Evolutionary conservation across 2,113 vertebrate species (phyloP).

Genomic region (Archilochus colubris): DNA sequence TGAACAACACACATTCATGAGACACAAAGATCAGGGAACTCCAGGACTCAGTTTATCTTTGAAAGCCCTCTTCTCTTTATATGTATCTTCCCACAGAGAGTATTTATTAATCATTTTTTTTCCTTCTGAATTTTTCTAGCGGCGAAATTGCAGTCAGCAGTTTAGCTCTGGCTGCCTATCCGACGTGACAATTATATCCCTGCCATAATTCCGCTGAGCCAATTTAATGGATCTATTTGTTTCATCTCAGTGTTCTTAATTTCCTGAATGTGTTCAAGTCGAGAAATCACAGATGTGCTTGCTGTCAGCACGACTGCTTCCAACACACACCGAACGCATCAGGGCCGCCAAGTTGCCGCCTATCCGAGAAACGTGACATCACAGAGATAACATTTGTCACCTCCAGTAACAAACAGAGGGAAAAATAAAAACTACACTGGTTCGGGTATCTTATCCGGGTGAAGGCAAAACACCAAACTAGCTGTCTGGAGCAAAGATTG

Average conservation of each 20-base stretch:
- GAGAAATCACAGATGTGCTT: slow-evolving; percentile 23
- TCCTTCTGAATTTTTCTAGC: slow-evolving; percentile 7
- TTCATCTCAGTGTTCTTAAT: slow-evolving; percentile 69
- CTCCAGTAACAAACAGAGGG: neutral
- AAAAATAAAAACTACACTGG: slow-evolving; percentile 3
- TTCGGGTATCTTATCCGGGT: slow-evolving; percentile 35
- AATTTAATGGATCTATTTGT: slow-evolving; percentile 65
- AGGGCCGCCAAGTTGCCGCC: neutral
- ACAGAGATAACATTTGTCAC: slow-evolving; percentile 57
- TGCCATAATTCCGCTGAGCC: slow-evolving; percentile 58
- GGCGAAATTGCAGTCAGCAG: slow-evolving; percentile 33
- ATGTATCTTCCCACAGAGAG: neutral
- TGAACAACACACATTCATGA: neutral
- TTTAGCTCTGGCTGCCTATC: slow-evolving; percentile 37
- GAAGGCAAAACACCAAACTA: slow-evolving; percentile 22
- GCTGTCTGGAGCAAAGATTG: slow-evolving; percentile 42
- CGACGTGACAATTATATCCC: slow-evolving; percentile 64
- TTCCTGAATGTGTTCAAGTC: slow-evolving; percentile 58
- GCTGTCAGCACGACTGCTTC: neutral
- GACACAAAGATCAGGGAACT: slow-evolving; percentile 2
- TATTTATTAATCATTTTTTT: slow-evolving; percentile 38
- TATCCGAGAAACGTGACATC: slow-evolving; percentile 31
- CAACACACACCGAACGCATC: neutral
- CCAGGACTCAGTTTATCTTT: slow-evolving; percentile 31
- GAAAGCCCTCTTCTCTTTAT: neutral